phyloP scores from a whole-genome alignment of 2,888 invertebrate species.

The Oligia fasciuncula region DNA sequence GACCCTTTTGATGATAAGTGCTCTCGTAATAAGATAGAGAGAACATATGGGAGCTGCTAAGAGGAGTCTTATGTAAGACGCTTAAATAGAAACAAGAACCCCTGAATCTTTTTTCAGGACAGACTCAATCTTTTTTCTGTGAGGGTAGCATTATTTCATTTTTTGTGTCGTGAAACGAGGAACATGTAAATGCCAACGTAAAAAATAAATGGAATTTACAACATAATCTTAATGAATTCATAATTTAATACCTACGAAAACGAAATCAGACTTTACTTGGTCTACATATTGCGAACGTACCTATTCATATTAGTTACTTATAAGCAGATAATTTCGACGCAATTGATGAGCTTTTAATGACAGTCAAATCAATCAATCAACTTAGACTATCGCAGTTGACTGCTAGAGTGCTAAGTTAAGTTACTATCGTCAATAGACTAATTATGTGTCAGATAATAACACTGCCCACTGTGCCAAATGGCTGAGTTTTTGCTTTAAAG shows the following conservation, averaged over 20 bases:
- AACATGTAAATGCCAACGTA: not conserved
- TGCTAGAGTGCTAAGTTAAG: not conserved
- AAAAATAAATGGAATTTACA: no score
- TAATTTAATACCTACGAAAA: no score
- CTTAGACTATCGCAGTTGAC: not conserved
- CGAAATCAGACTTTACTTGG: not conserved
- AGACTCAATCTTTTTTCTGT: not conserved
- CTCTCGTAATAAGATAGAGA: conserved; percentile 49
- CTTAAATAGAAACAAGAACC: conserved; percentile 26
- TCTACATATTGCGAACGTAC: no score
- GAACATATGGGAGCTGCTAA: conserved; percentile 54
- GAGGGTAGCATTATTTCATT: not conserved
- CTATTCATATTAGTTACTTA: not conserved
- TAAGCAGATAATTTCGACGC: not conserved
- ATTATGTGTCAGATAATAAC: conserved; percentile 12
- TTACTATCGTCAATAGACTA: not conserved
- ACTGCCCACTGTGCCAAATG: not conserved
- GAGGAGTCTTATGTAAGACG: conserved; percentile 11
- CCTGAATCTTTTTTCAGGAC: not conserved
- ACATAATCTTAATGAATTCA: no score
- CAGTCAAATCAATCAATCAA: not conserved
- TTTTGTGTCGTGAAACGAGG: not conserved
- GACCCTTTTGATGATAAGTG: conserved; percentile 64
- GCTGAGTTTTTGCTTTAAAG: not conserved
- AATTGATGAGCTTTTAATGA: not conserved